Evolutionary conservation across 2,113 vertebrate species (phyloP), one percentile per base, ranked within the genome.

Genomic region (Alosa alosa): DNA sequence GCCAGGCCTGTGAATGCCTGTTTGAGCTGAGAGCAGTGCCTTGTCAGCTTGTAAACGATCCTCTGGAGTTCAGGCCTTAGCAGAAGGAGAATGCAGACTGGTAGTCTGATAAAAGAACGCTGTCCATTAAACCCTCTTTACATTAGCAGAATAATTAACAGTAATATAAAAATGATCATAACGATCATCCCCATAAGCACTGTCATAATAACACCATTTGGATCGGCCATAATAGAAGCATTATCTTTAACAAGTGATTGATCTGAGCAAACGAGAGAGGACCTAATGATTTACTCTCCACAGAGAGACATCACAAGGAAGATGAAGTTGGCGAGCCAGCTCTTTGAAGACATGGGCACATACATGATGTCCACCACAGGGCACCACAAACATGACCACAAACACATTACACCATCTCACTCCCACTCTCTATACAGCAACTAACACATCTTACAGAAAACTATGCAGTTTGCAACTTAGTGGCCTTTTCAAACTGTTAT

Each of bases 151-250:
- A 92, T 93, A 94, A 93, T 95, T 93, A 93, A 91, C 91, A 90
- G 92, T 92, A 93, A 93, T 93, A 88, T 90, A 89, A 90, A 92
- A 94, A 93, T 90, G 90, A 95, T 93, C 93, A 92, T 93, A 93
- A 93, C 92, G 90, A 93, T 91, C 86, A 86, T 93, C 90, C 89
- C 91, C 88, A 87, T 92, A 91, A 93, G 93, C 90, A 92, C 91
- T 82, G 90, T 84, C 89, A 91, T 93, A 92, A 91, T 92, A 92
- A 91, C 88, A 90, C 86, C 90, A 92, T 91, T 90, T 90, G 87
- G 87, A 89, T 87, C 85, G 86, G 89, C 87, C 9, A 44, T 91
- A 91, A 93, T 86, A 84, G 89, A 91, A 93, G 89, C 90, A 91
- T 92, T 93, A 91, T 90, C 88, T 85, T 86, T 85, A 89, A 92